Conservation (phyloP, 23 tunicate species). For the Trididemnum clinides region DNA sequence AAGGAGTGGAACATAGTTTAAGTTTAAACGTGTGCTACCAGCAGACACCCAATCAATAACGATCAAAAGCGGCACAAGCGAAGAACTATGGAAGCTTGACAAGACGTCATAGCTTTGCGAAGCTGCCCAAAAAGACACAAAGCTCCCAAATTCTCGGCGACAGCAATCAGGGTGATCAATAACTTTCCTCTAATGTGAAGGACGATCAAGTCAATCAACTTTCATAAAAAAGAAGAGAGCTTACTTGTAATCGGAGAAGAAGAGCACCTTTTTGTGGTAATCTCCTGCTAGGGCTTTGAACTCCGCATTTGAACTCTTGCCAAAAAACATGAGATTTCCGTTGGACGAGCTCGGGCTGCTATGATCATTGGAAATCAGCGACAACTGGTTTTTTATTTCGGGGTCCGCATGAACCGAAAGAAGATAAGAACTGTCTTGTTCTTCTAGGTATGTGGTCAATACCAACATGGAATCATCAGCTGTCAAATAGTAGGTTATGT, state of each 20-base stretch:
- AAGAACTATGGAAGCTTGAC: no score
- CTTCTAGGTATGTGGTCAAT: not conserved
- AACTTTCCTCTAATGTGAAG: no score
- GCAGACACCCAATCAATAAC: no score
- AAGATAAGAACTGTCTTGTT: not conserved
- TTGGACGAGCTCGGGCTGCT: not conserved
- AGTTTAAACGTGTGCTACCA: no score
- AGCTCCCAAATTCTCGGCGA: no score
- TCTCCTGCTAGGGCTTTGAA: not conserved
- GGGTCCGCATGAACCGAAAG: not conserved
- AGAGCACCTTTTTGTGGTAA: not conserved
- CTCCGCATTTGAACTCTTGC: not conserved
- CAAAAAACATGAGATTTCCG: not conserved
- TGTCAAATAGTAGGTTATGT: not conserved
- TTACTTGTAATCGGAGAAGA: not conserved
- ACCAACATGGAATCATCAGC: not conserved
- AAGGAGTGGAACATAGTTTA: no score
- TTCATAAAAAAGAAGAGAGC: not conserved
- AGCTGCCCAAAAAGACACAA: no score
- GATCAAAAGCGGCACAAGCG: no score
- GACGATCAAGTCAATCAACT: no score
- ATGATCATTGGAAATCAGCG: not conserved
- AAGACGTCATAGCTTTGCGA: no score
- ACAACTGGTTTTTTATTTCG: not conserved
- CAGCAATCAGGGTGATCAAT: no score